phyloP scores from a whole-genome alignment of 1,140 invertebrate species.

The Panagrolaimus sp. region DNA sequence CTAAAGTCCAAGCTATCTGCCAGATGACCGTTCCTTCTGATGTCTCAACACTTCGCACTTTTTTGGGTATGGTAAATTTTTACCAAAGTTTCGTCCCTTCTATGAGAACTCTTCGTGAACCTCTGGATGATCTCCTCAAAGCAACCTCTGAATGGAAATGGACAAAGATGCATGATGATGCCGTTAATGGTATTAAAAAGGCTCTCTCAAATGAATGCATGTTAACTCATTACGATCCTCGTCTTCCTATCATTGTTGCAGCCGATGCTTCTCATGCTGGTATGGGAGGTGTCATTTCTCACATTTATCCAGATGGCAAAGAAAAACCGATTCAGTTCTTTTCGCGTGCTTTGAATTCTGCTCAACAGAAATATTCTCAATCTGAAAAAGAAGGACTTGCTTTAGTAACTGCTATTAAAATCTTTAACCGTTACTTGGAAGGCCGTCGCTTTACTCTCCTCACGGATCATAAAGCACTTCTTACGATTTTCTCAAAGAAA shows the following conservation, averaged over 20 bases:
- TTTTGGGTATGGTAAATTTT: conserved; percentile 28
- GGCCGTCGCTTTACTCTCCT: conserved; percentile 60
- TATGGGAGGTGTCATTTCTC: conserved; percentile 62
- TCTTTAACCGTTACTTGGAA: conserved; percentile 61
- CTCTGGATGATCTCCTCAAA: conserved; percentile 31
- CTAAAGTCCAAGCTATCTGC: background rate
- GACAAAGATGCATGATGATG: conserved; percentile 23
- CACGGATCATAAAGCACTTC: conserved; percentile 40
- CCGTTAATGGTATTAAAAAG: conserved; percentile 53
- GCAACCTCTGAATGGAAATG: conserved; percentile 37
- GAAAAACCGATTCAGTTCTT: conserved; percentile 61
- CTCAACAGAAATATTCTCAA: conserved; percentile 60
- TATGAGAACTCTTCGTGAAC: conserved; percentile 29
- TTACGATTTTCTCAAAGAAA: conserved; percentile 23
- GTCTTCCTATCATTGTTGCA: conserved; percentile 59
- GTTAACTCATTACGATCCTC: conserved; percentile 60
- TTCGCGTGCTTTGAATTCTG: conserved; percentile 1
- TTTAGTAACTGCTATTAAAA: conserved; percentile 59
- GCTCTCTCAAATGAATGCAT: conserved; percentile 47
- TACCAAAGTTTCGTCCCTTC: conserved; percentile 29
- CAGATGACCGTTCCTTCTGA: conserved; percentile 9
- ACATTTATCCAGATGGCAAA: conserved; percentile 54
- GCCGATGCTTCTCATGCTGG: conserved; percentile 63
- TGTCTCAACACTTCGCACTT: conserved; percentile 18
- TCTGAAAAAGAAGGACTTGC: conserved; percentile 63